These are phyloP conservation scores for Aurelia aurita DNA, from an alignment of 30 jellyfish, hydroid and myxozoan species.

Conservation along the genomic window DNA sequence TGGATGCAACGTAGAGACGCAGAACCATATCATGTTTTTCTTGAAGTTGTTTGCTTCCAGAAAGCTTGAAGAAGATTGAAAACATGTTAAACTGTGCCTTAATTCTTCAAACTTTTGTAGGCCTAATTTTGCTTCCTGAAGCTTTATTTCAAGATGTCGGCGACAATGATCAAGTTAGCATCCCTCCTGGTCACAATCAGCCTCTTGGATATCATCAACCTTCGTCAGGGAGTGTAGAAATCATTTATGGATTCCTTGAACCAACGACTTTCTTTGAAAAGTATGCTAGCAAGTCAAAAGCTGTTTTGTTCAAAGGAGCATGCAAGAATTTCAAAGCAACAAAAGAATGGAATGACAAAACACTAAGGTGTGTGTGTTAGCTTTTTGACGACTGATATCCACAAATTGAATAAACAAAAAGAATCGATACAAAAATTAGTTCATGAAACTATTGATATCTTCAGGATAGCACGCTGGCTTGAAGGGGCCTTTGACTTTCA, in stretches of 20 bases:
- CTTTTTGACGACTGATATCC: too few species aligned
- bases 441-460: too few species aligned
- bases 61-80: too few species aligned
- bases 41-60: too few species aligned
- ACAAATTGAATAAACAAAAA: too few species aligned
- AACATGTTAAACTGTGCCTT: too few species aligned
- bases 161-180: neutral
- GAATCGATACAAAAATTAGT: too few species aligned
- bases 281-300: constrained; percentile 45
- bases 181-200: constrained; percentile 26
- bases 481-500: too few species aligned
- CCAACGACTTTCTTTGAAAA: constrained; percentile 33
- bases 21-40: too few species aligned
- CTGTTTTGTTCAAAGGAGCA: constrained; percentile 54
- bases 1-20: too few species aligned
- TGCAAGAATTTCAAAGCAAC: constrained; percentile 56
- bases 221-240: constrained; percentile 14
- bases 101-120: too few species aligned
- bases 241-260: constrained; percentile 13
- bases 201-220: constrained; percentile 60
- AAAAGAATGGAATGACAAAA: constrained; percentile 39
- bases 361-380: constrained; percentile 20
- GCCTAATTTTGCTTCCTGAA: neutral
- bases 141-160: neutral
- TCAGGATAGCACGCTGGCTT: too few species aligned